Evolutionary conservation across 2,888 invertebrate species (phyloP).

Genomic region (Euzetes globulus): DNA sequence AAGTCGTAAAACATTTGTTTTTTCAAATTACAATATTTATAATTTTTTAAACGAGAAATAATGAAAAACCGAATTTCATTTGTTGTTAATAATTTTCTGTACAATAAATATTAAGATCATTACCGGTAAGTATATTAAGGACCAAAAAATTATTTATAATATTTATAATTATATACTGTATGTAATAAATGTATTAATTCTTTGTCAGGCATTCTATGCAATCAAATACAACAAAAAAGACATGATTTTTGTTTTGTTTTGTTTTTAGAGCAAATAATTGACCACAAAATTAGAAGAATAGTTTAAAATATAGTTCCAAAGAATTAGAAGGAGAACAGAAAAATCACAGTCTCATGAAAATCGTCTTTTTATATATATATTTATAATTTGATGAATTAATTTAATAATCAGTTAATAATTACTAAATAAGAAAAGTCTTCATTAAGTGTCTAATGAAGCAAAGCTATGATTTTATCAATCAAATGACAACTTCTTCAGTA

Average conservation of each 20-base stretch:
- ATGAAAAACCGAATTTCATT: slow-evolving; percentile 24
- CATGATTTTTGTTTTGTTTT: slow-evolving; percentile 12
- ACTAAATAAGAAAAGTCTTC: background rate
- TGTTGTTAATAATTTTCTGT: slow-evolving; percentile 16
- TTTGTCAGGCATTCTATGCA: slow-evolving; percentile 26
- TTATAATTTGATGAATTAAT: background rate
- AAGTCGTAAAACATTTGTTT: background rate
- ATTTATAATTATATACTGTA: slow-evolving; percentile 20
- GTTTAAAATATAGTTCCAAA: background rate
- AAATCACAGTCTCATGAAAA: slow-evolving; percentile 25
- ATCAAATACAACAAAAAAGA: slow-evolving; percentile 13
- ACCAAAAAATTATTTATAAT: slow-evolving; percentile 26
- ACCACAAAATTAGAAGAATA: background rate
- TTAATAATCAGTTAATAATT: slow-evolving; percentile 1
- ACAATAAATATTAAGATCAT: slow-evolving; percentile 28
- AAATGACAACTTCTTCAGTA: slow-evolving; percentile 1
- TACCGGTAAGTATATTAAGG: slow-evolving; percentile 25
- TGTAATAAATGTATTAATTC: slow-evolving; percentile 13
- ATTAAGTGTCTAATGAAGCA: background rate
- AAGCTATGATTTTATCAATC: slow-evolving; percentile 14
- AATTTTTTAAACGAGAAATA: slow-evolving; percentile 15
- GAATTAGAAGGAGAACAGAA: background rate
- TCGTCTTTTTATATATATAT: slow-evolving; percentile 1
- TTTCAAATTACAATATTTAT: slow-evolving; percentile 29
- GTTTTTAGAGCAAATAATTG: background rate